A percentile compares a stretch with the other conserved stretches of the same genome.
Conservation (phyloP, 2,113 vertebrate species). For the mouse (Mus musculus) region DNA sequence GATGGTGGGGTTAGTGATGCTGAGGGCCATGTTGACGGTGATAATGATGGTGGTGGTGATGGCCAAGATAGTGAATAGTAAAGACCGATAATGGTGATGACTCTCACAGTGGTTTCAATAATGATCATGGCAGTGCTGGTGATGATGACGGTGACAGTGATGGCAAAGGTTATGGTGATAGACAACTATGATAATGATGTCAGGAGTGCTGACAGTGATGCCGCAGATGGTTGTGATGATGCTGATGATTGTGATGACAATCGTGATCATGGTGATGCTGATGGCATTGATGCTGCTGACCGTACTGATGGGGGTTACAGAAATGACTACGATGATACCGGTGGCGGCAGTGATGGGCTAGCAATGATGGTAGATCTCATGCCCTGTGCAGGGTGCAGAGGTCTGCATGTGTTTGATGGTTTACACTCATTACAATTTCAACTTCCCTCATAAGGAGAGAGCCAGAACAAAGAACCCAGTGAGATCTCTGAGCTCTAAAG, state of each 20-base stretch:
- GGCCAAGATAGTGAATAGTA: neutral
- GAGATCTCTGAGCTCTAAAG: neutral
- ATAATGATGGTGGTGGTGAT: neutral
- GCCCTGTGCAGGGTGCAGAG: neutral
- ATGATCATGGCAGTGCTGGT: no score
- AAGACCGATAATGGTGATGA: neutral
- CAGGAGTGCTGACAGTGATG: neutral
- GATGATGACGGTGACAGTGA: neutral
- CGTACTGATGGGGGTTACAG: no score
- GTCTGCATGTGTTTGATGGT: rapidly evolving
- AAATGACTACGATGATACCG: neutral
- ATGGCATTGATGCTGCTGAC: neutral
- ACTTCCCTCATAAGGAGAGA: neutral
- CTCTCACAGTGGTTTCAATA: no score
- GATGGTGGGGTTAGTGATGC: neutral
- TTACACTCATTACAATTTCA: neutral
- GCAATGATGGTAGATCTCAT: neutral
- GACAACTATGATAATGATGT: neutral
- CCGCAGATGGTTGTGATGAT: neutral
- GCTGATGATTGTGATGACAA: neutral
- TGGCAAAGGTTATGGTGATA: neutral
- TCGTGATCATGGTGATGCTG: neutral
- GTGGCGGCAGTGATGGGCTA: neutral
- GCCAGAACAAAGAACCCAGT: neutral
- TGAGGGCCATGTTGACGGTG: neutral